phyloP scores from a whole-genome alignment of 2,113 vertebrate species.

The Syngnathus floridae region DNA sequence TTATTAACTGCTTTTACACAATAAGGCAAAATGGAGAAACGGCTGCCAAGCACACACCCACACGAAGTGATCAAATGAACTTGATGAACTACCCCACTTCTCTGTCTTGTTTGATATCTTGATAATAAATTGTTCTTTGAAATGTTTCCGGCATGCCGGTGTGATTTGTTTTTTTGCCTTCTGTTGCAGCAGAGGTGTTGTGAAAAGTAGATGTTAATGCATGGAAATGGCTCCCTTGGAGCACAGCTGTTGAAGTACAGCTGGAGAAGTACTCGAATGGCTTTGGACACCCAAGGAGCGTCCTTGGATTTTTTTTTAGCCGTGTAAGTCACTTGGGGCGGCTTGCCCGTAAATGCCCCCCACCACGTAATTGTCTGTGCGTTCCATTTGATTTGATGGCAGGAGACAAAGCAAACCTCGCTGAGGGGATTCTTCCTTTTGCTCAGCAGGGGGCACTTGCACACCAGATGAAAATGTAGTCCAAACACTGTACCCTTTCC shows the following conservation, averaged over 20 bases:
- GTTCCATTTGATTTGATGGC: not conserved
- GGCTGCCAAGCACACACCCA: slow-evolving; percentile 48
- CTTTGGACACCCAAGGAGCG: slow-evolving; percentile 59
- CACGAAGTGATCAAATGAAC: slow-evolving; percentile 43
- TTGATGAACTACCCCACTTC: slow-evolving; percentile 24
- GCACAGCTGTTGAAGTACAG: slow-evolving; percentile 61
- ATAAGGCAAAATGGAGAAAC: slow-evolving; percentile 36
- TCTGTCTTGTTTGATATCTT: slow-evolving; percentile 75
- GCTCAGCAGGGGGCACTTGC: slow-evolving; percentile 52
- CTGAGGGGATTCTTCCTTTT: slow-evolving; percentile 22
- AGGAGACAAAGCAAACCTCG: slow-evolving; percentile 12
- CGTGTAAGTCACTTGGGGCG: not conserved
- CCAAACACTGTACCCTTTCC: not conserved
- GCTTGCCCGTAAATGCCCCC: too few species aligned
- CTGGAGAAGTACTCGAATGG: slow-evolving; percentile 56
- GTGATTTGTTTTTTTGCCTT: slow-evolving; percentile 22
- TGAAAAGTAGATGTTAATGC: slow-evolving; percentile 62
- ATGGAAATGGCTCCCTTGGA: slow-evolving; percentile 62
- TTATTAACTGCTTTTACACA: slow-evolving; percentile 38
- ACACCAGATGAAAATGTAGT: slow-evolving; percentile 12
- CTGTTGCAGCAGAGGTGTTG: slow-evolving; percentile 38
- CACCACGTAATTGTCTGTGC: not conserved
- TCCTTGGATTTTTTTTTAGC: too few species aligned
- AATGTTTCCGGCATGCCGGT: slow-evolving; percentile 36
- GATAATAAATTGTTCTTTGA: slow-evolving; percentile 76